These are phyloP conservation scores for Hyperoodon ampullatus DNA, from an alignment of 2,113 vertebrate genomes.

Conservation along the genomic window DNA sequence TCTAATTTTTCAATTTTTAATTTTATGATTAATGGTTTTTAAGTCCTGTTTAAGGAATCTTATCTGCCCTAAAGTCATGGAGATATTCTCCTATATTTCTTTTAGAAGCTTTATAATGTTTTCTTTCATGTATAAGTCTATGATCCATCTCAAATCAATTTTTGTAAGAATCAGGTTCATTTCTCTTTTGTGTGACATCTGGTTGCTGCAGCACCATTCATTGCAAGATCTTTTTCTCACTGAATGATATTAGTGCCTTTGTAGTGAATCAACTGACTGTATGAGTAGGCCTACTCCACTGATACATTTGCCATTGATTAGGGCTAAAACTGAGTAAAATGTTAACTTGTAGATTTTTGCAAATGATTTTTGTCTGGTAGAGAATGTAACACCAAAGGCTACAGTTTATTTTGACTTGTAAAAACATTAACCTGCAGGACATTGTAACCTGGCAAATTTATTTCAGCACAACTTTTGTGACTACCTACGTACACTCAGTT, in stretches of 20 bases:
- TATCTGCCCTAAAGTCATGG: background rate
- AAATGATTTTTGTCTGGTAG: background rate
- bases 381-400: constrained; percentile 9
- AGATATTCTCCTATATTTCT: background rate
- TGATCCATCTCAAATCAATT: background rate
- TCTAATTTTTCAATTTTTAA: background rate
- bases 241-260: background rate
- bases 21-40: background rate
- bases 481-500: background rate
- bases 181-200: background rate
- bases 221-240: background rate
- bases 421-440: background rate
- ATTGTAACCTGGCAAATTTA: background rate
- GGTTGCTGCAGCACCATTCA: background rate
- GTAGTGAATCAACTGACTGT: background rate
- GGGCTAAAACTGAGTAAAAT: background rate
- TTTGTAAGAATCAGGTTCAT: background rate
- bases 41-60: background rate
- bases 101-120: background rate
- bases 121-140: background rate
- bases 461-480: background rate
- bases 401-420: constrained; percentile 1
- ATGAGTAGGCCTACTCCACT: background rate
- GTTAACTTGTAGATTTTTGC: background rate
- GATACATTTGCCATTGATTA: background rate